Evolutionary conservation across 2,888 invertebrate genomes (phyloP), one percentile per base, ranked within the genome.

Genomic region (Teleiodes luculella): DNA sequence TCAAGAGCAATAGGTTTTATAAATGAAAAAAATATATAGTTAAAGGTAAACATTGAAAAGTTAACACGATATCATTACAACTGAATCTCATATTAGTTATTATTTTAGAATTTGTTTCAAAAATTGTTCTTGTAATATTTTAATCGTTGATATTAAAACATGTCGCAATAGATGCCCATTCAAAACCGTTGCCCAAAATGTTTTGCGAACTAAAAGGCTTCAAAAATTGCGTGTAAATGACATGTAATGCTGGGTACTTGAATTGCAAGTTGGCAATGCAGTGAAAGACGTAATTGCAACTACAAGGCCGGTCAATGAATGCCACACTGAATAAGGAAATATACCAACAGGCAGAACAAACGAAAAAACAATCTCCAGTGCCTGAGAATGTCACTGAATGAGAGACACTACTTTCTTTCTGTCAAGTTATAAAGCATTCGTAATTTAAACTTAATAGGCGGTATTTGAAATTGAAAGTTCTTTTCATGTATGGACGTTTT

Each of bases 251-350:
- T 24, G 6, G 24, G 24, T 24, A 24, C n/a, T 35, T n/a, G 20
- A 4, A 3, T 20, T 18, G 16, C 39, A 41, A 41, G 11, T 10
- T 14, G 5, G 16, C 39, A 11, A 18, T 16, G 10, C 39, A 18
- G 39, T 41, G 39, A 41, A 18, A 41, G 39, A 41, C 7, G 39
- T 16, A 11, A 43, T 43, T 43, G 43, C 43, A 28, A 3, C 43
- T 5, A 43, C 43, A 43, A 43, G 43, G 43, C 20, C 43, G 13
- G 43, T 28, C 20, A n/a, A 28, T 14, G n/a, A 43, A 43, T 43
- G 43, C 28, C 28, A 20, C 10, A 33, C 51, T 52, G 30, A 4
- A 41, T 43, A 43, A 43, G 43, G 43, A 43, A 43, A 43, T 43
- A 43, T 28, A 24, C 7, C 43, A 13, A 24, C 24, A 43, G 11